These are phyloP conservation scores for Magallana ariakensis DNA, from an alignment of 1,140 invertebrate species.

Conservation along the genomic window DNA sequence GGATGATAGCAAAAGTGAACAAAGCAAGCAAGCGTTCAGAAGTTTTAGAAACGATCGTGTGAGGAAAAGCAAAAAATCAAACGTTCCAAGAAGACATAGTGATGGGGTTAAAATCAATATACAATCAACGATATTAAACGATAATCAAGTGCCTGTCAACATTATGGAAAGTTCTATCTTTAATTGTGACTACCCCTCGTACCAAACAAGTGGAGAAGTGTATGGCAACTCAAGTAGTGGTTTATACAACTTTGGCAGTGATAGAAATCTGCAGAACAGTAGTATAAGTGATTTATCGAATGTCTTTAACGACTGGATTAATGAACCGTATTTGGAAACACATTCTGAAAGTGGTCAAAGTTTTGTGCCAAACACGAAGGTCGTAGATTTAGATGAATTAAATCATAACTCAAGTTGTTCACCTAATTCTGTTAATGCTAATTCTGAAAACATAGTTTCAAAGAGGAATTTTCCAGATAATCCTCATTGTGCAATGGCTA, in stretches of 20 bases:
- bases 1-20: neutral
- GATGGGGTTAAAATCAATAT: slow-evolving; percentile 4
- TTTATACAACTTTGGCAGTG: neutral
- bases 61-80: neutral
- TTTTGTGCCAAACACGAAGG: neutral
- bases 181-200: slow-evolving; percentile 7
- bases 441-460: neutral
- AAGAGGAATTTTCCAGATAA: neutral
- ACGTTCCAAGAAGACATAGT: slow-evolving; percentile 7
- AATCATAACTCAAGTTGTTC: neutral
- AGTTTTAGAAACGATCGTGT: slow-evolving; percentile 11
- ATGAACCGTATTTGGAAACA: neutral
- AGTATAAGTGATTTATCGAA: neutral
- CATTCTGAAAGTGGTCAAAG: neutral
- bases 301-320: neutral
- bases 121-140: neutral
- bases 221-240: neutral
- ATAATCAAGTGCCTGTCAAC: neutral
- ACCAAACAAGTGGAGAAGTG: neutral
- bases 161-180: neutral
- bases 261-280: neutral
- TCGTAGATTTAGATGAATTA: neutral
- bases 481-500: neutral
- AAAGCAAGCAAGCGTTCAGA: neutral
- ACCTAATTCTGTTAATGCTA: neutral